Evolutionary conservation across 2,113 vertebrate genomes (phyloP).

Genomic region (Ranitomeya variabilis): DNA sequence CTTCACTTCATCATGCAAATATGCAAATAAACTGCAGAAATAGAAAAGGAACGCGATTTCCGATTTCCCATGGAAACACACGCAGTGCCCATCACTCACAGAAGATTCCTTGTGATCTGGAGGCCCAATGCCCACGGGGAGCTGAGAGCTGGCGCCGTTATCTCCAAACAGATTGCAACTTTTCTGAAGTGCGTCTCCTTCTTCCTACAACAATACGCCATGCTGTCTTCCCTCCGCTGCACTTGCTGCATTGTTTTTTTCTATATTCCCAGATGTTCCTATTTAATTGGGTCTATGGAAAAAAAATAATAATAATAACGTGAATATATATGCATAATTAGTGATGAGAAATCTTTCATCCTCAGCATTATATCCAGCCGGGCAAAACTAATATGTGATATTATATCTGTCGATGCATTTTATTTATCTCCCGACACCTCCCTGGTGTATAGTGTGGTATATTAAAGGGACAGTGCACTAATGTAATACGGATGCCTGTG

Average conservation of each 20-base stretch:
- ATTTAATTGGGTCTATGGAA: conserved; percentile 40
- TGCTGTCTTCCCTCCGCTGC: background rate
- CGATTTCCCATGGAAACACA: background rate
- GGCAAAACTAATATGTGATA: background rate
- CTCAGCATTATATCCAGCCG: conserved; percentile 13
- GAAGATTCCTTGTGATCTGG: background rate
- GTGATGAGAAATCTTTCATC: conserved; percentile 7
- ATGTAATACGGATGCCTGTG: background rate
- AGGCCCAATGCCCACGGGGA: background rate
- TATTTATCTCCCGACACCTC: background rate
- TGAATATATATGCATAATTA: conserved; percentile 50
- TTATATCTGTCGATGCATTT: background rate
- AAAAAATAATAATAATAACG: background rate
- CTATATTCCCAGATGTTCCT: conserved; percentile 40
- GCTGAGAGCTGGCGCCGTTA: background rate
- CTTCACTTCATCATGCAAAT: background rate
- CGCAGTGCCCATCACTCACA: background rate
- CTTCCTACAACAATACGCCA: background rate
- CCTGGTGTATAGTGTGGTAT: background rate
- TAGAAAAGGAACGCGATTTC: background rate
- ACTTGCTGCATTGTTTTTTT: conserved; percentile 10
- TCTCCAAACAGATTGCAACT: conserved; percentile 16
- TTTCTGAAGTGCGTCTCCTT: background rate
- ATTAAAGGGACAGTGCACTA: background rate
- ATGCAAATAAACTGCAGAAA: background rate